Conservation (phyloP, 2,888 invertebrate species). For the Encarsia formosa region DNA sequence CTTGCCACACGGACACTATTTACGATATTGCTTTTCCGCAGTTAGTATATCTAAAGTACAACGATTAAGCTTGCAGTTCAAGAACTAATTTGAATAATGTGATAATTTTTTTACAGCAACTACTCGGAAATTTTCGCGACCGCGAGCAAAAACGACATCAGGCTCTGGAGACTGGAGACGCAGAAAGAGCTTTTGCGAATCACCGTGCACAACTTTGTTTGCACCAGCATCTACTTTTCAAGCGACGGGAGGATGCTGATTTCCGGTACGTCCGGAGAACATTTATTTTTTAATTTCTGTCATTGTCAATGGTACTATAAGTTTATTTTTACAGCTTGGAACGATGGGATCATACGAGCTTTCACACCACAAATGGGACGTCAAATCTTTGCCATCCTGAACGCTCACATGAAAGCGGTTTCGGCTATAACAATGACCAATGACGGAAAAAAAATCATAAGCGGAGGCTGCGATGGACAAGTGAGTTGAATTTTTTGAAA, state of each 20-base stretch:
- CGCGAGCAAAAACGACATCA: conserved; percentile 76
- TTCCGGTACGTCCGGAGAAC: conserved; percentile 57
- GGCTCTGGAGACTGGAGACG: conserved; percentile 77
- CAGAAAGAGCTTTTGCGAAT: conserved; percentile 79
- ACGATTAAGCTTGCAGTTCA: too few relatives aligned
- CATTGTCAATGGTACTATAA: not conserved
- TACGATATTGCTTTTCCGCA: conserved; percentile 79
- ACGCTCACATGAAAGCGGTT: conserved; percentile 86
- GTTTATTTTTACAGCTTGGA: conserved; percentile 60
- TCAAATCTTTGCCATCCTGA: conserved; percentile 75
- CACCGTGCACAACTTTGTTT: conserved; percentile 81
- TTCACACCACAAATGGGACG: conserved; percentile 80
- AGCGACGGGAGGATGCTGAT: conserved; percentile 77
- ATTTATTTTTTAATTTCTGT: not conserved
- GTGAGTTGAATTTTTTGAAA: conserved; percentile 50
- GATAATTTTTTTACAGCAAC: conserved; percentile 54
- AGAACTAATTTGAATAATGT: not conserved
- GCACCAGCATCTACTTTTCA: conserved; percentile 73
- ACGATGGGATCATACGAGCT: conserved; percentile 75
- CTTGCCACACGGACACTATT: conserved; percentile 78
- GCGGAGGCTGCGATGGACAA: conserved; percentile 92
- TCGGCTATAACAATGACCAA: conserved; percentile 75
- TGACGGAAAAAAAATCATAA: conserved; percentile 69
- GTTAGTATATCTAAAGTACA: too few relatives aligned
- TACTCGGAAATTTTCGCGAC: conserved; percentile 85